Percentiles rank a stretch among this genome's conserved stretches.
Conservation (phyloP, 1,140 invertebrate species). For the Orchestia grillus region DNA sequence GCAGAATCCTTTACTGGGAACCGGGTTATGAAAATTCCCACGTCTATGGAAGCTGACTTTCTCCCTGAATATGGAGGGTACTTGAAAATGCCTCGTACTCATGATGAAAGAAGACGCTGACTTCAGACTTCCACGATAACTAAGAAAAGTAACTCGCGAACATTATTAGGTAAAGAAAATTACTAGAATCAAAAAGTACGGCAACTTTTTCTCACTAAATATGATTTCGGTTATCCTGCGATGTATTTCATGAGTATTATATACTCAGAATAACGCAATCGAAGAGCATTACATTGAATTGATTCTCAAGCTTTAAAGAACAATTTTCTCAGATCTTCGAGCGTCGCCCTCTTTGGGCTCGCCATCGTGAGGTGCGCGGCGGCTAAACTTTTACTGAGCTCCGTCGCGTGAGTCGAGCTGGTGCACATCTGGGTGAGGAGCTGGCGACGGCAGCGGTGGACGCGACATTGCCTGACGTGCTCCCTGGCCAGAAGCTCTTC, state of each 20-base stretch:
- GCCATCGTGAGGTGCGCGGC: not conserved
- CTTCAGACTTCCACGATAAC: too few species aligned
- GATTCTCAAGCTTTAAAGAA: not conserved
- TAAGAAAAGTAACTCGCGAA: too few species aligned
- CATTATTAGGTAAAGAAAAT: too few species aligned
- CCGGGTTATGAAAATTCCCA: not conserved
- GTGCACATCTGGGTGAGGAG: conserved; percentile 1
- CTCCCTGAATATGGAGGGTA: not conserved
- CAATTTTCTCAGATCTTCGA: not conserved
- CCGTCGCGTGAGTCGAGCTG: not conserved
- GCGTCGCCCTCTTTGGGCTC: not conserved
- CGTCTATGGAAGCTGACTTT: not conserved
- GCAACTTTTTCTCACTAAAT: not conserved
- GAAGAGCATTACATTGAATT: not conserved
- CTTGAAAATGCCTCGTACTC: not conserved
- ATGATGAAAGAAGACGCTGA: not conserved
- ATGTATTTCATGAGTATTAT: not conserved
- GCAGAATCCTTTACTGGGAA: not conserved
- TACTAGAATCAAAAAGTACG: not conserved
- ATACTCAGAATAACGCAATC: not conserved
- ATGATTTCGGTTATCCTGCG: not conserved
- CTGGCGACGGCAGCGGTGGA: not conserved
- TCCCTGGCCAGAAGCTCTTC: not conserved
- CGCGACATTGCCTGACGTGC: not conserved
- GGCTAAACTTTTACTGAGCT: not conserved